phyloP scores from a whole-genome alignment of 2,888 invertebrate genomes.

The Noctua pronuba region DNA sequence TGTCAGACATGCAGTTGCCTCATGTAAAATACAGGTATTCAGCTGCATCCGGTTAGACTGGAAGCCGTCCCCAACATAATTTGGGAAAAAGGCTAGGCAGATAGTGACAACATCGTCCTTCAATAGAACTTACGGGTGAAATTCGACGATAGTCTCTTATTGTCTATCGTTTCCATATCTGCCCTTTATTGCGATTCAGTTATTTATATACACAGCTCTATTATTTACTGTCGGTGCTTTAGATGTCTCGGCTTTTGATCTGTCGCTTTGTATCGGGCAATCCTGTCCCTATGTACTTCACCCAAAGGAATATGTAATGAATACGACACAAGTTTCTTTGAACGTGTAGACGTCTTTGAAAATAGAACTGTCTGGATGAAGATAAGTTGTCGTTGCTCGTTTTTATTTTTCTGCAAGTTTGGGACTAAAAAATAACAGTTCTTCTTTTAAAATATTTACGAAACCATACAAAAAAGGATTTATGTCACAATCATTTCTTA shows the following conservation, averaged over 20 bases:
- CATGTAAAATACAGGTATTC: too few relatives aligned
- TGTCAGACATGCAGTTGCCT: too few relatives aligned
- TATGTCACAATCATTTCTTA: too few relatives aligned
- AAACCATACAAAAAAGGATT: background rate
- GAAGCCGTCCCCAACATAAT: too few relatives aligned
- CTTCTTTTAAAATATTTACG: background rate
- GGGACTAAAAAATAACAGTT: background rate
- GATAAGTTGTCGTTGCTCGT: background rate
- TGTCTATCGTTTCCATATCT: background rate
- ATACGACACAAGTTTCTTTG: conserved; percentile 11
- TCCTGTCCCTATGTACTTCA: background rate
- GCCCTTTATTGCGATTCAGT: background rate
- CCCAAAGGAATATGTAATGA: conserved; percentile 32
- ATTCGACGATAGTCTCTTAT: background rate
- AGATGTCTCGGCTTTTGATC: conserved; percentile 9
- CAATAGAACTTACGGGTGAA: background rate
- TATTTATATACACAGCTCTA: conserved; percentile 4
- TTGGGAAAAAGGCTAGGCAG: too few relatives aligned
- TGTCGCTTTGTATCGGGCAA: conserved; percentile 22
- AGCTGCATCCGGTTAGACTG: too few relatives aligned
- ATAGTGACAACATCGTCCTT: background rate
- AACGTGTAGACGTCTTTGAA: background rate
- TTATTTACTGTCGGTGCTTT: background rate
- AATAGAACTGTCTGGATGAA: background rate
- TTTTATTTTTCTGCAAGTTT: background rate